Evolutionary conservation across 2,797 vertebrate genomes (phyloP), one percentile per base, ranked within the genome.

Genomic region (Neosilurus hyrtlii): DNA sequence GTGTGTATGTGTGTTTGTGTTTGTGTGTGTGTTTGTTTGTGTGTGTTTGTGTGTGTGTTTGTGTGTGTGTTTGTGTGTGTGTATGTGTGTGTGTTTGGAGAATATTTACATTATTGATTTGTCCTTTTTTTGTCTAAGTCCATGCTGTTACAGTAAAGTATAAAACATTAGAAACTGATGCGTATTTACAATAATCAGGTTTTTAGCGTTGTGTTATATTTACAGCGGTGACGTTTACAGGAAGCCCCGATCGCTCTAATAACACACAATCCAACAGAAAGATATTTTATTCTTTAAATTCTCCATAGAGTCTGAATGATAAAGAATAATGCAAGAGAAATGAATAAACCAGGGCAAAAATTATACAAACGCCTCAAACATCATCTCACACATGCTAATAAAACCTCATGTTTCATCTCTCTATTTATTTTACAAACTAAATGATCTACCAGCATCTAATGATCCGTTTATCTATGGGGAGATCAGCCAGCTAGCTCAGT

Each of bases 131-230:
- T 91, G 20, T 89, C 85, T 91, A 93, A n/a, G 93, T 94, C 91
- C 92, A 93, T 93, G 90, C 92, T 92, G 87, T 92, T 94, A 90
- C 91, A 90, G 90, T 94, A 95, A 92, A 95, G 91, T 96, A 96
- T 92, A 96, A 96, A 96, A 95, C 90, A 94, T 95, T 95, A 94
- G 93, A 96, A 96, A 97, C 92, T 88, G 94, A 90, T 92, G 91
- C 90, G 82, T 96, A 98, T 98, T 95, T 98, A 98, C 96, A 97
- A 86, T 8, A 89, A 83, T 87, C 91, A 94, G 92, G 89, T 92
- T 91, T 91, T 90, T 93, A 92, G 94, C 93, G 91, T 77, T 89
- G 90, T 91, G 90, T 90, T 85, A 84, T 96, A 95, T 96, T 89
- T 96, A 97, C 93, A 96, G 91, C 92, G 37, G 12, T 77, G 75